phyloP scores from a whole-genome alignment of 2,113 vertebrate genomes.

The Urocolius indicus region DNA sequence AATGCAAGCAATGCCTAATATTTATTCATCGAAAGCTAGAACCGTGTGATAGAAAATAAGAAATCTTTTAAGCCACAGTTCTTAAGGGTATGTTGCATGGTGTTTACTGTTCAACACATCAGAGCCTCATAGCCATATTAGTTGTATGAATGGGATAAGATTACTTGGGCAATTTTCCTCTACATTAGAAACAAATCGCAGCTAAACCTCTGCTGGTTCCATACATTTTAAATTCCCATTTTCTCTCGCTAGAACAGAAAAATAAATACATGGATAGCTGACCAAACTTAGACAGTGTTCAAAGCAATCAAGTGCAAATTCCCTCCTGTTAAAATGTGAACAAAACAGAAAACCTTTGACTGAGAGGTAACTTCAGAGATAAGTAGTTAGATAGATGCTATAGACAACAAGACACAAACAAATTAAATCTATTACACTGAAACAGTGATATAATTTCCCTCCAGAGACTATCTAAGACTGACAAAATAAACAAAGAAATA shows the following conservation, averaged over 20 bases:
- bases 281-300: slow-evolving; percentile 70
- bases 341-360: slow-evolving; percentile 75
- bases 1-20: slow-evolving; percentile 30
- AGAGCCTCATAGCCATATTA: slow-evolving; percentile 59
- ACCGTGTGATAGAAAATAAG: slow-evolving; percentile 44
- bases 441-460: slow-evolving; percentile 83
- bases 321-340: slow-evolving; percentile 59
- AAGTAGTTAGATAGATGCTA: slow-evolving; percentile 76
- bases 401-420: slow-evolving; percentile 80
- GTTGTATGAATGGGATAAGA: slow-evolving; percentile 58
- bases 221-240: slow-evolving; percentile 71
- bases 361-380: slow-evolving; percentile 76
- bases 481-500: slow-evolving; percentile 87
- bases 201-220: slow-evolving; percentile 62
- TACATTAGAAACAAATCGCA: slow-evolving; percentile 58
- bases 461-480: slow-evolving; percentile 80
- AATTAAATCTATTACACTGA: slow-evolving; percentile 81
- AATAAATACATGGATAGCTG: slow-evolving; percentile 71
- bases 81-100: slow-evolving; percentile 38
- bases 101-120: slow-evolving; percentile 43
- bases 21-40: slow-evolving; percentile 59
- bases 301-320: slow-evolving; percentile 73
- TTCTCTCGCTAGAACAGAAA: slow-evolving; percentile 61
- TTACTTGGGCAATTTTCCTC: slow-evolving; percentile 63
- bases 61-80: slow-evolving; percentile 61